Percentiles rank a stretch among this genome's conserved stretches.
Evolutionary conservation across 2,113 vertebrate genomes (phyloP).

Genomic region (Clarias magur): DNA sequence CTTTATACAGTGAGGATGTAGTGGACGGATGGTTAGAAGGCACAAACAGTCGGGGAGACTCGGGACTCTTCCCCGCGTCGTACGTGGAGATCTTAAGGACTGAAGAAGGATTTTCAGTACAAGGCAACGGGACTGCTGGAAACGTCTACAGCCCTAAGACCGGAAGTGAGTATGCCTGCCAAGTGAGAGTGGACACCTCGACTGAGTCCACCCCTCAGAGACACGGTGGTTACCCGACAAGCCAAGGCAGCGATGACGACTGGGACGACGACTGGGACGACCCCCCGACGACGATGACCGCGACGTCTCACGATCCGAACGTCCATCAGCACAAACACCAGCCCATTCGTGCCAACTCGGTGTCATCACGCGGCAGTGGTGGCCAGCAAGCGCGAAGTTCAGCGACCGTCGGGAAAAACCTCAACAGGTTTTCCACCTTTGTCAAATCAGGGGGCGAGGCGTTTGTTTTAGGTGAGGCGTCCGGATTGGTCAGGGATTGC

Average conservation of each 20-base stretch:
- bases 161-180: conserved; percentile 66
- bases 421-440: conserved; percentile 96
- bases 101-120: conserved; percentile 52
- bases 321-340: background rate
- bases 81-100: conserved; percentile 87
- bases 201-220: conserved; percentile 59
- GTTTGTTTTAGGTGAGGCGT: conserved; percentile 89
- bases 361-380: conserved; percentile 52
- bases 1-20: conserved; percentile 87
- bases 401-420: conserved; percentile 88
- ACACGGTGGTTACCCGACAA: conserved; percentile 71
- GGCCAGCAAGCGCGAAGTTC: conserved; percentile 82
- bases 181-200: conserved; percentile 55
- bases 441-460: conserved; percentile 95
- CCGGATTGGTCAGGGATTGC: conserved; percentile 86
- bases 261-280: conserved; percentile 98
- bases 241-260: conserved; percentile 91
- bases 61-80: conserved; percentile 92
- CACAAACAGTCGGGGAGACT: conserved; percentile 86
- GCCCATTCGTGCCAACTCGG: conserved; percentile 42
- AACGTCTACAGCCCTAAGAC: conserved; percentile 61
- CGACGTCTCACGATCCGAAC: conserved; percentile 70
- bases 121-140: conserved; percentile 60
- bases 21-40: conserved; percentile 94
- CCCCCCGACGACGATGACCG: conserved; percentile 72